Conservation (phyloP, 2,888 invertebrate species). For the Apodemia mormo region DNA sequence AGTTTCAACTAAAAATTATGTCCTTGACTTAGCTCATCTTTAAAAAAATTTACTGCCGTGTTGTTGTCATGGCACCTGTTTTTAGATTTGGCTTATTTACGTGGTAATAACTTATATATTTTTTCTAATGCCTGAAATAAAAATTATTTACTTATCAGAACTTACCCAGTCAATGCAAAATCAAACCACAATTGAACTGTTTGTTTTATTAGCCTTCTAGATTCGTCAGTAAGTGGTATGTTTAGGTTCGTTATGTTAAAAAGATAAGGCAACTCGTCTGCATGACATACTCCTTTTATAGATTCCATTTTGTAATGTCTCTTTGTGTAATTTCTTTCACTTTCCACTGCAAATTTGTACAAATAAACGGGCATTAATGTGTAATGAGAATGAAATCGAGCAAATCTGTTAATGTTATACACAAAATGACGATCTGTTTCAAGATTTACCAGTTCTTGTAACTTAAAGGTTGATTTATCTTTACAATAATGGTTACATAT, state of each 20-base stretch:
- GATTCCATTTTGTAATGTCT: constrained; percentile 60
- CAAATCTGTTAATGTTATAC: constrained; percentile 63
- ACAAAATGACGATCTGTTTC: constrained; percentile 62
- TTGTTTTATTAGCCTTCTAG: constrained; percentile 51
- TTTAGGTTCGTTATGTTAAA: constrained; percentile 63
- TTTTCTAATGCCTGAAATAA: too few species aligned
- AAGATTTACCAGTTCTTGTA: constrained; percentile 56
- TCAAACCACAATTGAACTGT: constrained; percentile 62
- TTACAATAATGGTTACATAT: constrained; percentile 65
- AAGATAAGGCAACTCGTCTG: constrained; percentile 66
- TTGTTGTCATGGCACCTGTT: too few species aligned
- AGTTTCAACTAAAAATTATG: too few species aligned
- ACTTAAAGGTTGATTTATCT: constrained; percentile 47
- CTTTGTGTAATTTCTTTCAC: constrained; percentile 66
- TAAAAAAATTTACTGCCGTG: too few species aligned
- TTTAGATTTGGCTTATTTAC: too few species aligned
- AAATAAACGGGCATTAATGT: constrained; percentile 54
- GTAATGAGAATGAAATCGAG: constrained; percentile 50
- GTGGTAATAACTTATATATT: too few species aligned
- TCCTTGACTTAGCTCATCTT: too few species aligned
- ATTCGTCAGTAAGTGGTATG: constrained; percentile 60
- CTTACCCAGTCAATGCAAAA: constrained; percentile 68
- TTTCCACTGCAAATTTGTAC: constrained; percentile 65
- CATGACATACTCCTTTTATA: constrained; percentile 65
- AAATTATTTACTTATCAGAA: neutral